Base-by-base conservation (phyloP, 2,888 invertebrate genomes). In the Mesorhabditis belari region DNA sequence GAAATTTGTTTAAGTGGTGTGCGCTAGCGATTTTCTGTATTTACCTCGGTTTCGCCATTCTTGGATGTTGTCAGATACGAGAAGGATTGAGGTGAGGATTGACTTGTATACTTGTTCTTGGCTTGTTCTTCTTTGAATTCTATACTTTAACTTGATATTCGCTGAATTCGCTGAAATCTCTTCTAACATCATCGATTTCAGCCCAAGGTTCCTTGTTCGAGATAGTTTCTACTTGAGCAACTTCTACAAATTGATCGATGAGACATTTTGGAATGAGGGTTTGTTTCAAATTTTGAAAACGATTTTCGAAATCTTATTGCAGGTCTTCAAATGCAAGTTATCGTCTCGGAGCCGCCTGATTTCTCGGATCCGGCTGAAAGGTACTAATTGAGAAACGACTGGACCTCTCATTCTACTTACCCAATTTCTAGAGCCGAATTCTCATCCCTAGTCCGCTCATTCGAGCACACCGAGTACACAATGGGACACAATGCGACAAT, bases 271-370 rank as follows among this genome's bases (percentile, higher is more conserved):
- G 79, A 62, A 72, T 58, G 79, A 79, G 68, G 79, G 76, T 74
- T 12, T 17, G 56, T 51, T 51, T 19, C 9, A 17, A 9, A 19
- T 19, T 51, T 54, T 21, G 9, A n/a, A 51, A 21, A 17, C 0
- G 27, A 17, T 6, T 58, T n/a, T 12, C n/a, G 44, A 1, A 52
- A 9, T 49, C 9, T 17, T 9, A n/a, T 50, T 72, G 52, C 44
- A 76, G 76, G 79, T 21, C 73, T 79, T n/a, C 79, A 79, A 61
- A 72, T 79, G 73, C 79, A 79, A 67, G 75, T 79, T 12, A 78
- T 80, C 3, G 74, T 79, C 35, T 78, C 74, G 55, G 70, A 70
- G 51, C 78, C 79, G 6, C 79, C 79, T 2, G 70, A 79, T 65
- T 63, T 79, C 17, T 77, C 73, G 56, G 65, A 75, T 28, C 61